Percentiles rank a stretch among this genome's conserved stretches.
Evolutionary conservation across 2,113 vertebrate species (phyloP).

Genomic region (Pantherophis guttatus): DNA sequence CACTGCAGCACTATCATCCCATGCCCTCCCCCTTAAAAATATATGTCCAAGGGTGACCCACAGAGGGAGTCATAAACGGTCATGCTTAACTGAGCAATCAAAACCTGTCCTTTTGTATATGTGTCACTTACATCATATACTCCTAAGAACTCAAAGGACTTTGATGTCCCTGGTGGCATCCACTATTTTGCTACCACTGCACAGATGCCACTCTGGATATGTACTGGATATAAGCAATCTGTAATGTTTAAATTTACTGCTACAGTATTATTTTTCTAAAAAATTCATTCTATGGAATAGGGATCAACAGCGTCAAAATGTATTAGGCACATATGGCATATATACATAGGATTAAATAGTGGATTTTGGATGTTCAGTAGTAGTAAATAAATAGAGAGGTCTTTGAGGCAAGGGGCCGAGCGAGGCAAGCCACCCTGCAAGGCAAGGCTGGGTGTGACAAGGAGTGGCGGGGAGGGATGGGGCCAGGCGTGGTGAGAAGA

Average conservation of each 20-base stretch:
- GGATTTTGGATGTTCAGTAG: no score
- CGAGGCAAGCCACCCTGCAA: no score
- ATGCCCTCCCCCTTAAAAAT: neutral
- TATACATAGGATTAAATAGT: no score
- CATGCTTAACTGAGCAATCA: neutral
- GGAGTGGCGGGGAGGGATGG: no score
- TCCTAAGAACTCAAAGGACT: neutral
- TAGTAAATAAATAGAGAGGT: no score
- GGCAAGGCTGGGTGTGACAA: no score
- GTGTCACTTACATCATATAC: neutral
- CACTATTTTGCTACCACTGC: neutral
- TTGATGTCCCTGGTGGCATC: neutral
- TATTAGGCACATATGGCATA: no score
- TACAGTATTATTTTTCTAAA: neutral
- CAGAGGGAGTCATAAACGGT: neutral
- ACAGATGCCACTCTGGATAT: neutral
- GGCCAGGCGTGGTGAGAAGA: no score
- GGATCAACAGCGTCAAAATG: no score
- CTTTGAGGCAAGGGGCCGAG: no score
- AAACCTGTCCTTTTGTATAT: neutral
- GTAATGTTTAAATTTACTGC: neutral
- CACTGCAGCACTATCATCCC: neutral
- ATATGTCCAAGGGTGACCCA: neutral
- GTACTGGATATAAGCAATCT: neutral
- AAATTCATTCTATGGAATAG: no score